Evolutionary conservation across 2,797 vertebrate species (phyloP), one percentile per base, ranked within the genome.

Genomic region (Acridotheres tristis): DNA sequence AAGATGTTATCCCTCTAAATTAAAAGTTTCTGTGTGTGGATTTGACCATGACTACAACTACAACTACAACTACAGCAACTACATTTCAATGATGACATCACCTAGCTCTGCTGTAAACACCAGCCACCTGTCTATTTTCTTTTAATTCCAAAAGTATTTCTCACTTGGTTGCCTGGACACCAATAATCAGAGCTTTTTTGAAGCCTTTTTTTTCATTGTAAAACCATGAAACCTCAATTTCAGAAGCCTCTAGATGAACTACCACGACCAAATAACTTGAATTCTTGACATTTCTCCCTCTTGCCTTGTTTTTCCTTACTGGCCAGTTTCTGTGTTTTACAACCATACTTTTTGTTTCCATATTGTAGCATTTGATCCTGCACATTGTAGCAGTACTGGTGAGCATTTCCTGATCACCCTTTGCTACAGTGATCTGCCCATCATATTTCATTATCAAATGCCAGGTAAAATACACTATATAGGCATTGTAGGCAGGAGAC

Each of bases 391-490:
- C 42, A 57, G 30, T 3, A 32, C 66, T 23, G 58, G 21, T 50
- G 45, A 85, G 21, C 4, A 1, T 51, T 91, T 74, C 63, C 57
- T 77, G 40, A 68, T 30, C 29, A 58, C 45, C 65, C 63, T 66
- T n/a, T 42, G 63, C 69, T 82, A 18, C 22, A 30, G 59, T 10
- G 36, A 90, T 66, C 57, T 42, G 14, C 34, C 84, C 36, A 63
- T 84, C 73, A 54, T 61, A 94, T 95, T 95, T 96, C 58, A 89
- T 68, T 87, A 94, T 20, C 57, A 95, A 89, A 89, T 81, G 54
- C 77, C 93, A 89, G 86, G 68, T 95, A 93, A 94, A 94, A 93
- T 75, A 77, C 82, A 92, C 95, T 90, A 81, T 69, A 92, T 13
- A 89, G 89, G 93, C 59, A 92, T 94, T 88, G 89, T 62, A 80